phyloP scores from a whole-genome alignment of 2,113 vertebrate species.

The Brachyhypopomus gauderio region DNA sequence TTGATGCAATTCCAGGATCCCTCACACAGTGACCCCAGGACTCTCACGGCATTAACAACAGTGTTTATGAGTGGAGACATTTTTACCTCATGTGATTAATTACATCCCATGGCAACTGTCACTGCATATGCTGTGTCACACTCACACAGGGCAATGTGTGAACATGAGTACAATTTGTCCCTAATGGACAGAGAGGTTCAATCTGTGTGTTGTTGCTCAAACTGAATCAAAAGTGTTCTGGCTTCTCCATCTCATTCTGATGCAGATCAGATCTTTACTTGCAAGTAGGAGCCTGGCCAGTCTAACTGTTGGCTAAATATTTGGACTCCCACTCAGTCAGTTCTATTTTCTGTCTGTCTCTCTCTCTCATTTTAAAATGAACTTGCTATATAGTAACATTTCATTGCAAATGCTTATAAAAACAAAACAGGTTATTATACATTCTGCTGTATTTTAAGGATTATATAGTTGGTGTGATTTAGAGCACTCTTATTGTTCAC shows the following conservation, averaged over 20 bases:
- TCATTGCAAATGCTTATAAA: background rate
- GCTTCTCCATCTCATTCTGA: slow-evolving; percentile 30
- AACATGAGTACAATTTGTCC: background rate
- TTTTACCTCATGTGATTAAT: slow-evolving; percentile 19
- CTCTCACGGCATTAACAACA: slow-evolving; percentile 66
- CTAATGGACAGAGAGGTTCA: background rate
- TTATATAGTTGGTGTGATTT: background rate
- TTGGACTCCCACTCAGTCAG: slow-evolving; percentile 10
- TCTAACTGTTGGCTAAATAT: slow-evolving; percentile 42
- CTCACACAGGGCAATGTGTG: background rate
- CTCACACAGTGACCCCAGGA: slow-evolving; percentile 74
- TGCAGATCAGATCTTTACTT: slow-evolving; percentile 16
- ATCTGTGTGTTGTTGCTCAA: background rate
- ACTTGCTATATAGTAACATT: too few species aligned
- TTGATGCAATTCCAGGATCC: slow-evolving; percentile 66
- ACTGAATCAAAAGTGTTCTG: background rate
- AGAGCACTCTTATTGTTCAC: background rate
- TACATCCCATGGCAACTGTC: background rate
- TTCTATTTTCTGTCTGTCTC: slow-evolving; percentile 1
- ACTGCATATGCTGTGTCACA: background rate
- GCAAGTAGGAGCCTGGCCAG: slow-evolving; percentile 1
- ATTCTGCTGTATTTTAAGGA: background rate
- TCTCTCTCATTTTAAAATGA: too few species aligned
- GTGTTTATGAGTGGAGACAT: slow-evolving; percentile 22
- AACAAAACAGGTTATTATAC: background rate